phyloP scores from a whole-genome alignment of 2,113 vertebrate genomes.

The Kryptolebias marmoratus region DNA sequence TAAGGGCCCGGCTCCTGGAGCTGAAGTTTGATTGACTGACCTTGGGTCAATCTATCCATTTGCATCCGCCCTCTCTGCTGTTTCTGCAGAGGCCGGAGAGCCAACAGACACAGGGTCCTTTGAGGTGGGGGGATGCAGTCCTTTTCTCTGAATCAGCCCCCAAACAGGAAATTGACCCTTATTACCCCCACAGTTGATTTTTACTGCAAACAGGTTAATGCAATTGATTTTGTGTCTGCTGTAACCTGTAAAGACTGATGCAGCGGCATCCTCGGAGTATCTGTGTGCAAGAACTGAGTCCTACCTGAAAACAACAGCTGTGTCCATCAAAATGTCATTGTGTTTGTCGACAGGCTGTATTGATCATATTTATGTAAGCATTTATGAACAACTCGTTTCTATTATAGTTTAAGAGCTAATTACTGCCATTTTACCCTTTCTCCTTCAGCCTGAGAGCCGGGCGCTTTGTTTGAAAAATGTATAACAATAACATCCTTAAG shows the following conservation, averaged over 20 bases:
- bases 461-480: constrained; percentile 9
- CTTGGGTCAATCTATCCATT: constrained; percentile 75
- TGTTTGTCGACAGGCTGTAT: neutral
- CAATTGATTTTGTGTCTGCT: constrained; percentile 71
- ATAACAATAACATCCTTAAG: too few relatives aligned
- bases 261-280: neutral
- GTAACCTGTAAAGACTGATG: constrained; percentile 53
- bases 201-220: constrained; percentile 67
- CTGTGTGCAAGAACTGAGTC: constrained; percentile 18
- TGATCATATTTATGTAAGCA: neutral
- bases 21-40: constrained; percentile 75
- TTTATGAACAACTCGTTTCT: neutral
- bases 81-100: constrained; percentile 38
- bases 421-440: neutral
- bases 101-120: constrained; percentile 21
- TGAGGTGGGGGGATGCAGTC: constrained; percentile 10
- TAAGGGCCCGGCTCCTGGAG: constrained; percentile 62
- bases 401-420: neutral
- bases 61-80: constrained; percentile 63
- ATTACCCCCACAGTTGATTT: constrained; percentile 58
- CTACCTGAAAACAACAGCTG: neutral
- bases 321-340: neutral
- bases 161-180: constrained; percentile 55
- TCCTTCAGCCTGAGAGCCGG: constrained; percentile 4
- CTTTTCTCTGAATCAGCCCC: constrained; percentile 5